Evolutionary conservation across 2,888 invertebrate species (phyloP).

Genomic region (Drosophila diplacantha): DNA sequence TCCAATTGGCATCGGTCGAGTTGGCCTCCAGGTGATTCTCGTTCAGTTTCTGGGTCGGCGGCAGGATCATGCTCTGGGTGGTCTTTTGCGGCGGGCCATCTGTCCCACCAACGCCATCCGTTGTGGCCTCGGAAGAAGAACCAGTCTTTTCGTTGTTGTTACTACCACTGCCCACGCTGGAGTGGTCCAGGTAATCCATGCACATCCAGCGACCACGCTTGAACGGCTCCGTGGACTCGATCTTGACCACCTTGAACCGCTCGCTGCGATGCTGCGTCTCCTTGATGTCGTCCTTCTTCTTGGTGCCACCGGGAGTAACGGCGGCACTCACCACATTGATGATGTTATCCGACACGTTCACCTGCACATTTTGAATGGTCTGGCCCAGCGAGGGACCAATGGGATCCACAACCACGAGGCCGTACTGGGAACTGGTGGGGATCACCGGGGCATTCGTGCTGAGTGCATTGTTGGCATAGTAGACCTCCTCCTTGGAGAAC

Average conservation of each 20-base stretch:
- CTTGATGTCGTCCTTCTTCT: slow-evolving; percentile 79
- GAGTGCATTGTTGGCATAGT: slow-evolving; percentile 86
- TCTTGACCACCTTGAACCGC: slow-evolving; percentile 96
- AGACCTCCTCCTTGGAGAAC: slow-evolving; percentile 90
- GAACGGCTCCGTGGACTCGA: slow-evolving; percentile 96
- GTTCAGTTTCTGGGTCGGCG: slow-evolving; percentile 61
- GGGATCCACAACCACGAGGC: slow-evolving; percentile 87
- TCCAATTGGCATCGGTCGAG: slow-evolving; percentile 74
- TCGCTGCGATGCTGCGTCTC: slow-evolving; percentile 88
- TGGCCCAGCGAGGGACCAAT: slow-evolving; percentile 73
- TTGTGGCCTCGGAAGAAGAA: slow-evolving; percentile 55
- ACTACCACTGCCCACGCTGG: slow-evolving; percentile 77
- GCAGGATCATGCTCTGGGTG: slow-evolving; percentile 75
- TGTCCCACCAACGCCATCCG: slow-evolving; percentile 45
- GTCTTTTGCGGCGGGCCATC: slow-evolving; percentile 61
- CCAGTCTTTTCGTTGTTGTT: slow-evolving; percentile 75
- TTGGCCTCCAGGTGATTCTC: slow-evolving; percentile 74
- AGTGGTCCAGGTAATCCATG: slow-evolving; percentile 95
- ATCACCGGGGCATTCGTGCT: slow-evolving; percentile 89
- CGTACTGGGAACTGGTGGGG: slow-evolving; percentile 90
- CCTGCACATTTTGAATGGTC: slow-evolving; percentile 81
- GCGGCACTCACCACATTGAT: slow-evolving; percentile 81
- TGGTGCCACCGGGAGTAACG: slow-evolving; percentile 79
- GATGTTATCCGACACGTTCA: slow-evolving; percentile 82
- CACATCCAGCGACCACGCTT: slow-evolving; percentile 95